These are phyloP conservation scores for Phylloscopus trochilus DNA, from an alignment of 2,113 vertebrate species.

Conservation along the genomic window DNA sequence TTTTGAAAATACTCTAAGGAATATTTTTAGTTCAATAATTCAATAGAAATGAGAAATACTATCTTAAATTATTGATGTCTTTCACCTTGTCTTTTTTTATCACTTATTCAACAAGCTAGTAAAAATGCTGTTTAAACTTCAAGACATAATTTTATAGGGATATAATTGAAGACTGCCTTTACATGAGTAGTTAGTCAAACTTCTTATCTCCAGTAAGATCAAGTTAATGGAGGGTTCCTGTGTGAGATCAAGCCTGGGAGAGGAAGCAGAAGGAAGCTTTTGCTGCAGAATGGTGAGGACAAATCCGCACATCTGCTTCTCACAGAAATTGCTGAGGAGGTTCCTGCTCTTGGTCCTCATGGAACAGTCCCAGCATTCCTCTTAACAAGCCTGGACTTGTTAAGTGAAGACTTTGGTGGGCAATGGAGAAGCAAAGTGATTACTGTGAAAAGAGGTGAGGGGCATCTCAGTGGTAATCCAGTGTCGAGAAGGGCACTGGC, in stretches of 20 bases:
- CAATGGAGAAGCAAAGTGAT: neutral
- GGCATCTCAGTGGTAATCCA: no score
- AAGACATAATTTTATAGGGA: neutral
- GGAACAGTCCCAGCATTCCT: neutral
- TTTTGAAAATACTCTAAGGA: neutral
- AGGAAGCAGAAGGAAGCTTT: neutral
- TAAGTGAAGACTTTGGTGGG: neutral
- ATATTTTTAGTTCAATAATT: neutral
- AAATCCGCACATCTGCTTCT: neutral
- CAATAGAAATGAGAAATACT: neutral
- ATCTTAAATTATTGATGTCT: neutral
- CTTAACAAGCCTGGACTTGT: neutral
- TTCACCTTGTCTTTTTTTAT: neutral
- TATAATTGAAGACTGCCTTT: neutral
- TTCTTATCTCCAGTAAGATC: neutral
- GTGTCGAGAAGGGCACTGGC: neutral
- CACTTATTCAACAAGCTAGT: neutral
- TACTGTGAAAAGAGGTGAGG: fast-evolving
- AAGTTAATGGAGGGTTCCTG: neutral
- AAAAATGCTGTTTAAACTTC: neutral
- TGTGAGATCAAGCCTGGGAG: neutral
- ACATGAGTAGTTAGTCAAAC: neutral
- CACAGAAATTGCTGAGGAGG: neutral
- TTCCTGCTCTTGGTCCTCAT: neutral
- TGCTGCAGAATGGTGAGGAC: neutral